Percentiles rank a stretch among this genome's conserved stretches.
These are phyloP conservation scores for Rafetus swinhoei DNA, from an alignment of 2,113 vertebrate species.

Conservation along the genomic window DNA sequence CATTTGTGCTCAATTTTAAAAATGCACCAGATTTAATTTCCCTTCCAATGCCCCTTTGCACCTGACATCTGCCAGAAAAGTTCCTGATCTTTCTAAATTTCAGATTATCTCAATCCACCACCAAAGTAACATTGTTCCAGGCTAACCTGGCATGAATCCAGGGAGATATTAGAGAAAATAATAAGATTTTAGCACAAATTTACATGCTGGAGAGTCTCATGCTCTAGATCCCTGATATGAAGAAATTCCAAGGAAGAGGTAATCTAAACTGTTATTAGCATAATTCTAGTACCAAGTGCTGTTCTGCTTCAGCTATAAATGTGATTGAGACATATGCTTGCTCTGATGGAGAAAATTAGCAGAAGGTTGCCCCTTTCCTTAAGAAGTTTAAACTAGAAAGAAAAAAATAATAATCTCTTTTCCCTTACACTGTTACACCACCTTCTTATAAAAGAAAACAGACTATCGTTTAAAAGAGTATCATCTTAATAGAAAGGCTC, in stretches of 20 bases:
- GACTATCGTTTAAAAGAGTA: conserved; percentile 41
- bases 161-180: conserved; percentile 49
- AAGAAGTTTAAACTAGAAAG: conserved; percentile 73
- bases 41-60: background rate
- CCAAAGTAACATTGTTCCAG: accelerated
- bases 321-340: conserved; percentile 75
- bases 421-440: conserved; percentile 49
- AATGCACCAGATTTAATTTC: background rate
- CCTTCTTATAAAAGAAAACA: conserved; percentile 65
- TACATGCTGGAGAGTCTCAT: conserved; percentile 16
- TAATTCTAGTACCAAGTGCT: conserved; percentile 65
- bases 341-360: conserved; percentile 77
- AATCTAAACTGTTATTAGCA: conserved; percentile 68
- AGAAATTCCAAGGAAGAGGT: conserved; percentile 59
- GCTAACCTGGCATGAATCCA: background rate
- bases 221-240: conserved; percentile 57
- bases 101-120: background rate
- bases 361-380: conserved; percentile 71
- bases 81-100: background rate
- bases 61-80: background rate
- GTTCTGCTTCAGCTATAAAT: conserved; percentile 75
- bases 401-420: conserved; percentile 70
- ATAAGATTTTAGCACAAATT: conserved; percentile 41
- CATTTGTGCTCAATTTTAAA: background rate
- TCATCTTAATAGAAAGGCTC: conserved; percentile 65